Base-by-base conservation (phyloP, 1,140 invertebrate species). In the Drosophila dunni region DNA sequence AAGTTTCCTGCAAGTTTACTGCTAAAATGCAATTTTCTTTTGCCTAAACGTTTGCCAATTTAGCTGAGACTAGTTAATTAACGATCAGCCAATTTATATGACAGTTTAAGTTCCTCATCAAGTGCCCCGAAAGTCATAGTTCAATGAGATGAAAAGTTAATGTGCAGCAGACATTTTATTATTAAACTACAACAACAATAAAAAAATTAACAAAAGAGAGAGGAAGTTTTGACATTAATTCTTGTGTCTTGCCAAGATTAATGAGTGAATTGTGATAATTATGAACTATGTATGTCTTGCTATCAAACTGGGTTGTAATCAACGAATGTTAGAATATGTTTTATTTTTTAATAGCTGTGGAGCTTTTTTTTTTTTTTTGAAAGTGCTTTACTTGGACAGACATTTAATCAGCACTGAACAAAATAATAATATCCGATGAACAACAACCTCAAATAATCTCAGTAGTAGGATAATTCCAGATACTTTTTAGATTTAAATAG, bases 41-140 rank as follows among this genome's bases (percentile, higher is more conserved):
- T 66, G 66, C 15, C 20, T 38, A 17, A 48, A 73, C 46, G 79
- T 73, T 74, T 78, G 80, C 77, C 73, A 84, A 83, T 80, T 83
- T 46, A 53, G 65, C 51, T 48, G 57, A 64, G 81, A 83, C 68
- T 69, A 80, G 77, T 74, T 85, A 85, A 84, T 84, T 84, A 84
- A 84, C 81, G 65, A 78, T 67, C 75, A 60, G 73, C 45, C 44
- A 80, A 81, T 73, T 71, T 68, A 78, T 63, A 51, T 65, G 33
- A 48, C 70, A 75, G 33, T 69, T 13, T 65, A 20, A 56, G 40
- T 45, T 61, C 45, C 36, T 46, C 15, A 38, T 51, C 46, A 50
- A 63, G 38, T 62, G 58, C 9, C 13, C 9, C 9, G 5, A 6
- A 24, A 62, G 44, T 62, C 65, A 69, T 38, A 57, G 58, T 68